These are phyloP conservation scores for Aythya baeri DNA, from an alignment of 2,113 vertebrate genomes.

Conservation along the genomic window DNA sequence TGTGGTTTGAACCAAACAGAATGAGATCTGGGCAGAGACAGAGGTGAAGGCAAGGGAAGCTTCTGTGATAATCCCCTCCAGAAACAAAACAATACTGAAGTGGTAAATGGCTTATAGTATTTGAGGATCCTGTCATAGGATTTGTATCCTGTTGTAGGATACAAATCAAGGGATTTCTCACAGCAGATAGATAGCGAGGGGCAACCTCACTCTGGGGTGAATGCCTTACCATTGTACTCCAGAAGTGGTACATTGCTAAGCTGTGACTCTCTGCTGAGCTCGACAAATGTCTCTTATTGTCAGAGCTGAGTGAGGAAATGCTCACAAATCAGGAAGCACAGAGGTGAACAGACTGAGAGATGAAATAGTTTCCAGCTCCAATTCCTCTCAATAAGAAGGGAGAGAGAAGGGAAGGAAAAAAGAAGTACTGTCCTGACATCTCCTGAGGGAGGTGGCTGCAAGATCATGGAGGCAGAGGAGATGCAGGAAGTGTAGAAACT, in stretches of 20 bases:
- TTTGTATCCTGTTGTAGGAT: neutral
- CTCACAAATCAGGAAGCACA: neutral
- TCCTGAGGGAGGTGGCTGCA: neutral
- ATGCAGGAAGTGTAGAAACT: neutral
- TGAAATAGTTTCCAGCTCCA: neutral
- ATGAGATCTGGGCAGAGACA: neutral
- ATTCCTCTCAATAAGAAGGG: neutral
- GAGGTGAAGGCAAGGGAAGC: neutral
- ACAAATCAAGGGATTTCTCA: neutral
- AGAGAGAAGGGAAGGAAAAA: neutral
- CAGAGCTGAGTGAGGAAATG: neutral
- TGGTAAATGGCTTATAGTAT: neutral
- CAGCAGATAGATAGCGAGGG: neutral
- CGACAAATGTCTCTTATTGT: neutral
- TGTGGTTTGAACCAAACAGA: neutral
- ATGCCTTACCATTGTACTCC: neutral
- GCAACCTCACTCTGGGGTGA: neutral
- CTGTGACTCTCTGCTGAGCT: neutral
- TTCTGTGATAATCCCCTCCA: neutral
- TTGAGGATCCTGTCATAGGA: neutral
- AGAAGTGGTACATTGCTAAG: neutral
- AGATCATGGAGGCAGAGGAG: fast-evolving
- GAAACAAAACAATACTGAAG: neutral
- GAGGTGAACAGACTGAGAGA: neutral
- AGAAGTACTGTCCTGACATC: neutral